These are phyloP conservation scores for Myopa testacea DNA, from an alignment of 2,888 invertebrate species.

Conservation along the genomic window DNA sequence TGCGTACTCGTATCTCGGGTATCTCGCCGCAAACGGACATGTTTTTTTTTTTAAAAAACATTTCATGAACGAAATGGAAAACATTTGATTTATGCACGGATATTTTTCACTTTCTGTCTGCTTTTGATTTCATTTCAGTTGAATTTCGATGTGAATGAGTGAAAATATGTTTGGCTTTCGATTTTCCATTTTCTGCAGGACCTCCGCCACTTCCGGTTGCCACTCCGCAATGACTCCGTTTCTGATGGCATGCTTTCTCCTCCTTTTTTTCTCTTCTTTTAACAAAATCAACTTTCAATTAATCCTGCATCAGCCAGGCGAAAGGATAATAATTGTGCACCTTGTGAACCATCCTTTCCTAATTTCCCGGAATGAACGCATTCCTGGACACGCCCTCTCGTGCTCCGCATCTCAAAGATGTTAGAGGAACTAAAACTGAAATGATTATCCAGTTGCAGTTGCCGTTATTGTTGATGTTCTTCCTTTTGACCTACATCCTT, in stretches of 20 bases:
- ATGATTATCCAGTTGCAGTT: constrained; percentile 45
- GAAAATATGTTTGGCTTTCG: background rate
- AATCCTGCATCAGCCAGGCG: constrained; percentile 24
- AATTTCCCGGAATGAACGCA: constrained; percentile 2
- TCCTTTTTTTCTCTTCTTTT: background rate
- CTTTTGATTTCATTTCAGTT: background rate
- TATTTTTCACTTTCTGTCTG: constrained; percentile 16
- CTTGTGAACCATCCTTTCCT: background rate
- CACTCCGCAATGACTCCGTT: background rate
- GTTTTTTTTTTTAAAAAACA: background rate
- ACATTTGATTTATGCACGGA: constrained; percentile 38
- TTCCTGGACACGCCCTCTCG: constrained; percentile 36
- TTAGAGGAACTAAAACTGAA: constrained; percentile 47
- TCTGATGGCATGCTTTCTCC: constrained; percentile 2
- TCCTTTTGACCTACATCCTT: background rate
- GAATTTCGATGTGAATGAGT: background rate
- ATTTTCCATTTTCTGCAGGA: background rate
- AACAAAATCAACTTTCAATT: constrained; percentile 35
- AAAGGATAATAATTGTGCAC: constrained; percentile 33
- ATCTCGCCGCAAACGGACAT: background rate
- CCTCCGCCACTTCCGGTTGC: background rate
- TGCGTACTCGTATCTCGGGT: constrained; percentile 20
- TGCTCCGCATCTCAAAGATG: background rate
- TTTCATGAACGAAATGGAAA: constrained; percentile 27
- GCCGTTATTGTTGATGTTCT: constrained; percentile 25